Evolutionary conservation across 1,140 invertebrate species (phyloP).

Genomic region (Apolygus lucorum): DNA sequence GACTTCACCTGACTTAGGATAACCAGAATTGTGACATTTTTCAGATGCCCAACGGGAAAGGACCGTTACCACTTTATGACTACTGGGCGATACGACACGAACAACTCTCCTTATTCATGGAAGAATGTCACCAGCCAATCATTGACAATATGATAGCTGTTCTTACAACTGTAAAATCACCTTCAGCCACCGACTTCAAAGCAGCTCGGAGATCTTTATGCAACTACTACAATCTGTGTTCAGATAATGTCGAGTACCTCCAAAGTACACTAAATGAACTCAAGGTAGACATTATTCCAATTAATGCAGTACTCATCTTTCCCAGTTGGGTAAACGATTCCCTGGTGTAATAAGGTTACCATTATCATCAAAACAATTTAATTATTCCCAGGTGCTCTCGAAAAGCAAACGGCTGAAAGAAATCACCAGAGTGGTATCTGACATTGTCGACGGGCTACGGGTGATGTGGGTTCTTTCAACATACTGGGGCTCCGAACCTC

Average conservation of each 20-base stretch:
- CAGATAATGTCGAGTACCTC: slow-evolving; percentile 77
- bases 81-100: slow-evolving; percentile 73
- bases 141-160: slow-evolving; percentile 53
- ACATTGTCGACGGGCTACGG: slow-evolving; percentile 68
- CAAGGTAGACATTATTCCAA: neutral
- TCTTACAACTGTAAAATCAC: slow-evolving; percentile 45
- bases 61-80: slow-evolving; percentile 69
- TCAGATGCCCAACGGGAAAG: slow-evolving; percentile 50
- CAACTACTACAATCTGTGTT: slow-evolving; percentile 62
- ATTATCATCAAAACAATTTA: no score
- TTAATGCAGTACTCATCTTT: no score
- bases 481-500: slow-evolving; percentile 59
- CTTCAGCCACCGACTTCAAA: slow-evolving; percentile 33
- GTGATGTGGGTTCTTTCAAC: slow-evolving; percentile 74
- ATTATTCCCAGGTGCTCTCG: slow-evolving; percentile 51
- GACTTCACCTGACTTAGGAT: no score
- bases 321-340: no score
- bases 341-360: no score
- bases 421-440: slow-evolving; percentile 61
- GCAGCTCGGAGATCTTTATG: slow-evolving; percentile 48
- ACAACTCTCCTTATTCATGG: slow-evolving; percentile 62
- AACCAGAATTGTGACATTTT: no score
- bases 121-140: slow-evolving; percentile 65
- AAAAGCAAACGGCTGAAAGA: slow-evolving; percentile 58
- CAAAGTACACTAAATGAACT: slow-evolving; percentile 35